phyloP scores from a whole-genome alignment of 2,888 invertebrate genomes.

The Rhamphomyia laevipes region DNA sequence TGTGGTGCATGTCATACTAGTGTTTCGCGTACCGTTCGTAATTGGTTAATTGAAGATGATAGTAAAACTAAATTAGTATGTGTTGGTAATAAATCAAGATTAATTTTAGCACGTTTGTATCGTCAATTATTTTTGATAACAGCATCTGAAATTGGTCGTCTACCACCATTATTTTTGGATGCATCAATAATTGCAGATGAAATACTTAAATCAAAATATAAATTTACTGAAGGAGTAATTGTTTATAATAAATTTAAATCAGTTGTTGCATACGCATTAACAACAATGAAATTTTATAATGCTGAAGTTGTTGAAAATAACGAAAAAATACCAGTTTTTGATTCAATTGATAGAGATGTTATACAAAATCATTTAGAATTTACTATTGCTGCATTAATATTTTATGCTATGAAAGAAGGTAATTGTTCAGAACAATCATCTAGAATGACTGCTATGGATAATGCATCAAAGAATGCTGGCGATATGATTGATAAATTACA shows the following conservation, averaged over 20 bases:
- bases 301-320: constrained; percentile 57
- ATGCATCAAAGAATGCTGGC: constrained; percentile 93
- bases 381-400: constrained; percentile 75
- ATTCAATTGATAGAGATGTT: constrained; percentile 79
- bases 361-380: constrained; percentile 86
- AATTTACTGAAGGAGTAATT: constrained; percentile 74
- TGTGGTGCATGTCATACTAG: constrained; percentile 90
- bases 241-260: constrained; percentile 82
- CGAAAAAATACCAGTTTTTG: constrained; percentile 73
- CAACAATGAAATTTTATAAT: constrained; percentile 48
- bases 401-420: constrained; percentile 87
- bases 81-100: constrained; percentile 84
- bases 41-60: constrained; percentile 41
- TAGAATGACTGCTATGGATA: constrained; percentile 97
- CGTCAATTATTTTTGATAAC: constrained; percentile 65
- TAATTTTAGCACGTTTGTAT: constrained; percentile 60
- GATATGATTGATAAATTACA: constrained; percentile 95
- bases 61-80: constrained; percentile 66
- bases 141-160: constrained; percentile 75
- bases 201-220: constrained; percentile 59
- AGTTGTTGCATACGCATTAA: constrained; percentile 63
- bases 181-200: constrained; percentile 68
- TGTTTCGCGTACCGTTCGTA: constrained; percentile 66
- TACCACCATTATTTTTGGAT: constrained; percentile 78
- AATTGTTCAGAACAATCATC: constrained; percentile 93